Conservation (phyloP, 2,113 vertebrate genomes). For the Empidonax alnorum region DNA sequence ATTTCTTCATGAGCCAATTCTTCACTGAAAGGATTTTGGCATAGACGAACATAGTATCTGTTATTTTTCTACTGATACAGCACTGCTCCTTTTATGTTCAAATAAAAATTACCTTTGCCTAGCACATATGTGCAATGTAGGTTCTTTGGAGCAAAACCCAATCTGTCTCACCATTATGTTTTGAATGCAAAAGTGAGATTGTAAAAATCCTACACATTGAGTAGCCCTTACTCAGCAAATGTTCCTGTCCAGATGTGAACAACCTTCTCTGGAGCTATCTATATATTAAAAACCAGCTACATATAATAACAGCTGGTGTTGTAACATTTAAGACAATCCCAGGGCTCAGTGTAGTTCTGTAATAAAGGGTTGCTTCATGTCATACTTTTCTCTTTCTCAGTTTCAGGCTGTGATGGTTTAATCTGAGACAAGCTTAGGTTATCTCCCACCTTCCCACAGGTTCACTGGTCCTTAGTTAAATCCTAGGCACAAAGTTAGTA, state of each 20-base stretch:
- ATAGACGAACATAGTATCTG: neutral
- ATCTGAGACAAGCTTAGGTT: neutral
- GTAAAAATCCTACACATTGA: neutral
- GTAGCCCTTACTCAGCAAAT: neutral
- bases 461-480: neutral
- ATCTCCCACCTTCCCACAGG: neutral
- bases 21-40: neutral
- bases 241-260: neutral
- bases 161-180: neutral
- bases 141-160: neutral
- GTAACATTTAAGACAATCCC: neutral
- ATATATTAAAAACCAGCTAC: neutral
- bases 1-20: neutral
- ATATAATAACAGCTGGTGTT: neutral
- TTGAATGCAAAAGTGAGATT: neutral
- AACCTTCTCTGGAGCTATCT: neutral
- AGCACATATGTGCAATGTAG: neutral
- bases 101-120: neutral
- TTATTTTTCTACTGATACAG: slow-evolving; percentile 22
- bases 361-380: neutral
- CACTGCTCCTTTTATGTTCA: neutral
- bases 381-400: neutral
- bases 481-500: neutral
- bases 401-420: neutral
- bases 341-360: neutral